These are phyloP conservation scores for Triops cancriformis DNA, from an alignment of 1,140 invertebrate genomes.

Conservation along the genomic window DNA sequence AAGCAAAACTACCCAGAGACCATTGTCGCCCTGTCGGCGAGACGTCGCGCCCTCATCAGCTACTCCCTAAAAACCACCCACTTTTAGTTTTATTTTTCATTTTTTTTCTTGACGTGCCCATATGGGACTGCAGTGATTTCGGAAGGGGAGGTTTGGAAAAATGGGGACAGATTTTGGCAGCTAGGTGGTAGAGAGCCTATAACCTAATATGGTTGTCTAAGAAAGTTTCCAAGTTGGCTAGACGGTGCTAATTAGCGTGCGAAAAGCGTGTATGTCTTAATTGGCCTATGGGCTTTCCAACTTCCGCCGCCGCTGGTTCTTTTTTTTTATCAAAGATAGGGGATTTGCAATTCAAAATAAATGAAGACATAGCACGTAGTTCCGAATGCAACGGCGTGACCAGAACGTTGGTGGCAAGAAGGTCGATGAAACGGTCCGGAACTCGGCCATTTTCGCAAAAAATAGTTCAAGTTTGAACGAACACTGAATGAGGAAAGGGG, in stretches of 20 bases:
- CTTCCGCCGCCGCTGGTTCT: not conserved
- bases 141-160: too few relatives aligned
- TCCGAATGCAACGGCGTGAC: conserved; percentile 6
- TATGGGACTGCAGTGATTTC: too few relatives aligned
- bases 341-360: not conserved
- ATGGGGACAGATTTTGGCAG: not conserved
- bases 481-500: not conserved
- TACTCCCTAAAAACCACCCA: not conserved
- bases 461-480: too few relatives aligned
- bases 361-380: not conserved
- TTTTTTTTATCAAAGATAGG: too few relatives aligned
- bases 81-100: not conserved
- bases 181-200: not conserved
- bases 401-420: not conserved
- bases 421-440: not conserved
- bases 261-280: conserved; percentile 10
- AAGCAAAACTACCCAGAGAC: not conserved
- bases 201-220: not conserved
- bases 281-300: not conserved
- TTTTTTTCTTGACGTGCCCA: not conserved
- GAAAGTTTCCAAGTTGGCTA: not conserved
- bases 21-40: conserved; percentile 3
- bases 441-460: too few relatives aligned
- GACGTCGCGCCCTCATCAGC: not conserved
- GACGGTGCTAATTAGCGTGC: not conserved